Base-by-base conservation (phyloP, 1,140 invertebrate species). In the Philotrypesis tridentata region DNA sequence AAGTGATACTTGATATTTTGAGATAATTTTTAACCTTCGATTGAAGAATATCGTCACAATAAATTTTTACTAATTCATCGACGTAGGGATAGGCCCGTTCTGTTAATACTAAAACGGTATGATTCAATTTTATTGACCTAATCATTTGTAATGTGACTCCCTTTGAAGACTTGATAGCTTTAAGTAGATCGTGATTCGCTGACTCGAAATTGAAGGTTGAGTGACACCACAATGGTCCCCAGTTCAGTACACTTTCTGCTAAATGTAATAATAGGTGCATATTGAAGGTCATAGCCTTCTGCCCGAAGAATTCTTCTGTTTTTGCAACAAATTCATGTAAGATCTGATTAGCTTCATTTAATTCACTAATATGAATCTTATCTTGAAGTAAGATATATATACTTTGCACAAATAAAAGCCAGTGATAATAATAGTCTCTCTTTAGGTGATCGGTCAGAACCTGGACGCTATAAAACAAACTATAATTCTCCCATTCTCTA, bases 261-360 rank as follows among this genome's bases (percentile, higher is more conserved):
- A 68, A 21, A 68, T 68, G 67, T 12, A 68, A 23, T 7, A 68
- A 23, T 65, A 14, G 61, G 23, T 65, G 61, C 1, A 65, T 25
- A 25, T 65, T 65, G 7, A 9, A 65, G 9, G 67, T 68, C 67
- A 68, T 68, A 1, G 67, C 67, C 31, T 12, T 29, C 7, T 9
- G 17, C 40, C 29, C 63, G 23, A 40, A 77, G 14, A 40, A 37
- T 1, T 1, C 4, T 67, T 43, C 63, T 4, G 75, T 65, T 77
- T 67, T n/a, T 1, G 12, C 17, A 0, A 77, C 75, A 67, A 77
- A 77, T 25, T 67, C 11, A 37, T 77, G 75, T 5, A 77, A 9
- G 12, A 77, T 40, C 5, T 21, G 3, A 43, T 67, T 61, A 68
- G 75, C 75, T 14, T 33, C 12, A n/a, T 77, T 67, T 23, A 77